Conservation (phyloP, 1,140 invertebrate genomes). For the Harlomillsia oculata region DNA sequence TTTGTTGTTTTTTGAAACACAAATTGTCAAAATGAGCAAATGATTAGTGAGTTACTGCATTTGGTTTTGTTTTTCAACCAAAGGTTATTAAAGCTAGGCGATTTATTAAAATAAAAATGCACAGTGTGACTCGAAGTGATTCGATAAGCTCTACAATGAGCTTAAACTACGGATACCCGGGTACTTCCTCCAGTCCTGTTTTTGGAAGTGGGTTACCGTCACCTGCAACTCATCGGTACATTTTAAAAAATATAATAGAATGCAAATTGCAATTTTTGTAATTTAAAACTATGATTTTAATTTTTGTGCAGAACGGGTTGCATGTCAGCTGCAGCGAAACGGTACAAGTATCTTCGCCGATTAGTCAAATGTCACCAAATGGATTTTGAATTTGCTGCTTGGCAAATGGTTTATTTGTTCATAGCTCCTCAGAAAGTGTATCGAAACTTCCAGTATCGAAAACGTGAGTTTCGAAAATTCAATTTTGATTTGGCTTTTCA, state of each 20-base stretch:
- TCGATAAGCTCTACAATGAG: conserved; percentile 35
- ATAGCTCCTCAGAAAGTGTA: conserved; percentile 94
- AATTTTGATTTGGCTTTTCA: not conserved
- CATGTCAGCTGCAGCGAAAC: conserved; percentile 76
- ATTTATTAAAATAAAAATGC: too few species aligned
- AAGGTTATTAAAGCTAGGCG: too few species aligned
- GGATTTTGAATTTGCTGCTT: conserved; percentile 98
- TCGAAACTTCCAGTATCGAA: conserved; percentile 94
- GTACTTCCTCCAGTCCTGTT: too few species aligned
- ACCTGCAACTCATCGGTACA: conserved; percentile 44
- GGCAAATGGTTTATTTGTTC: conserved; percentile 98
- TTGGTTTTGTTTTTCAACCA: too few species aligned
- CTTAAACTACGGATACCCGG: conserved; percentile 28
- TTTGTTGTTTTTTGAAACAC: too few species aligned
- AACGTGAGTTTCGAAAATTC: conserved; percentile 60
- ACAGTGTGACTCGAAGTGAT: too few species aligned
- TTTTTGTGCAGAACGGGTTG: conserved; percentile 51
- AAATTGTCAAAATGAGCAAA: too few species aligned
- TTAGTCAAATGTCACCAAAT: conserved; percentile 92
- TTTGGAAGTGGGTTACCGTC: conserved; percentile 39
- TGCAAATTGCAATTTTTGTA: not conserved
- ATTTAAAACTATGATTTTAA: conserved; percentile 8
- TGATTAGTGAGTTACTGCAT: too few species aligned
- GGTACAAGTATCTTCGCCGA: conserved; percentile 83
- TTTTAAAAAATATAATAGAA: not conserved